Conservation (phyloP, 2,888 invertebrate species). For the Aphodius granarius region DNA sequence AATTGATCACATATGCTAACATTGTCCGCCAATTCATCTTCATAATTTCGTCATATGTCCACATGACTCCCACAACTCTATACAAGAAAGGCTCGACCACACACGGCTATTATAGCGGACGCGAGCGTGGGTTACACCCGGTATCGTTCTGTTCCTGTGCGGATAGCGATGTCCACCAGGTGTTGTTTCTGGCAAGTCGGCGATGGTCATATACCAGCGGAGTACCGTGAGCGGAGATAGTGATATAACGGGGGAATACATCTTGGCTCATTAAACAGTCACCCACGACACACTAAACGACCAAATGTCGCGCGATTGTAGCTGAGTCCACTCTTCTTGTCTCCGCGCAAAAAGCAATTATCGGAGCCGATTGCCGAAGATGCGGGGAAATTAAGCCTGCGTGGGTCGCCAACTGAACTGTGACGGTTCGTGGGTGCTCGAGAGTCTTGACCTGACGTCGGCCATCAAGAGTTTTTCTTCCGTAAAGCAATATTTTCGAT, state of each 20-base stretch:
- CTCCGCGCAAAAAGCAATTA: background rate
- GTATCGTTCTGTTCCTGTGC: background rate
- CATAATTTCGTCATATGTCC: background rate
- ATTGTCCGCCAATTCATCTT: background rate
- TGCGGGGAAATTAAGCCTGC: background rate
- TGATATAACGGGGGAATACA: background rate
- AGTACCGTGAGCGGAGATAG: background rate
- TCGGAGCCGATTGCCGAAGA: background rate
- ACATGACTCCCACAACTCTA: background rate
- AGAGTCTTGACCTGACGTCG: background rate
- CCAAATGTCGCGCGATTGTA: background rate
- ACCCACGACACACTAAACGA: background rate
- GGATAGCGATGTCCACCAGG: background rate
- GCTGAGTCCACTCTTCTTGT: background rate
- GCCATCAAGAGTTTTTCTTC: background rate
- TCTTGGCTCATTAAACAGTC: background rate
- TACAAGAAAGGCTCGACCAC: background rate
- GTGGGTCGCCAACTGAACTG: background rate
- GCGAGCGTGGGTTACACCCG: background rate
- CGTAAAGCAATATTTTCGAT: no score
- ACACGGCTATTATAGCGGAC: background rate
- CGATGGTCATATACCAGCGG: no score
- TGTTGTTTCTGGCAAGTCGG: no score
- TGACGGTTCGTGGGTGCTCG: background rate
- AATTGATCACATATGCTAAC: background rate